phyloP scores from a whole-genome alignment of 2,797 vertebrate genomes.

The Brotula barbata region DNA sequence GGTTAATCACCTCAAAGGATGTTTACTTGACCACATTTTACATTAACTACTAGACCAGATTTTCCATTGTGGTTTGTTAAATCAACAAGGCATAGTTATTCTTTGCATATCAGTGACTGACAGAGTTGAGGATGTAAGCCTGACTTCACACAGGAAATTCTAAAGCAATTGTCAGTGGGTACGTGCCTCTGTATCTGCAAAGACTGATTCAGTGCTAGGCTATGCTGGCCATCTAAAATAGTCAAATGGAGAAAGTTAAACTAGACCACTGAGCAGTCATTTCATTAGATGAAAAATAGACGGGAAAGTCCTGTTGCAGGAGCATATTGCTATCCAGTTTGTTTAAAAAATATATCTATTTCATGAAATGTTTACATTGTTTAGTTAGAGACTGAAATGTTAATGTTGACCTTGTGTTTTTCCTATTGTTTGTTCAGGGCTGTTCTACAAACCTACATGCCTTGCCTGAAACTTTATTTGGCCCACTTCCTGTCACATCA shows the following conservation, averaged over 20 bases:
- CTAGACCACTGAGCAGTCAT: background rate
- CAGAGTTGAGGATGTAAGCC: constrained; percentile 42
- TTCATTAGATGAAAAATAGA: background rate
- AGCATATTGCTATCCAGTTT: background rate
- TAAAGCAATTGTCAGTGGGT: constrained; percentile 56
- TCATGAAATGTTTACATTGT: background rate
- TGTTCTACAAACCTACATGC: too few species aligned
- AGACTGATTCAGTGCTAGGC: constrained; percentile 6
- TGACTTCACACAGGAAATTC: constrained; percentile 64
- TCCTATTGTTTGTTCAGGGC: too few species aligned
- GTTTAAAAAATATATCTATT: background rate
- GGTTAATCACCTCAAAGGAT: too few species aligned
- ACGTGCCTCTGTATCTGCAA: constrained; percentile 22
- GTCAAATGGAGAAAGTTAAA: background rate
- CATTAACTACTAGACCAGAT: constrained; percentile 8
- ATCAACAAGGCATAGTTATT: constrained; percentile 18
- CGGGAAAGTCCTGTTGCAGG: background rate
- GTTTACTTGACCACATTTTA: constrained; percentile 35
- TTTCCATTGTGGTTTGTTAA: constrained; percentile 34
- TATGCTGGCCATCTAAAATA: background rate
- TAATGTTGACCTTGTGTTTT: too few species aligned
- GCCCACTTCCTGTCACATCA: background rate
- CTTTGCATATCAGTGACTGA: constrained; percentile 19
- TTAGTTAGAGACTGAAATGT: too few species aligned
- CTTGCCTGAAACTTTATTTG: too few species aligned